Percentiles rank a stretch among this genome's conserved stretches.
Evolutionary conservation across 2,888 invertebrate species (phyloP).

Genomic region (Adineta ricciae): DNA sequence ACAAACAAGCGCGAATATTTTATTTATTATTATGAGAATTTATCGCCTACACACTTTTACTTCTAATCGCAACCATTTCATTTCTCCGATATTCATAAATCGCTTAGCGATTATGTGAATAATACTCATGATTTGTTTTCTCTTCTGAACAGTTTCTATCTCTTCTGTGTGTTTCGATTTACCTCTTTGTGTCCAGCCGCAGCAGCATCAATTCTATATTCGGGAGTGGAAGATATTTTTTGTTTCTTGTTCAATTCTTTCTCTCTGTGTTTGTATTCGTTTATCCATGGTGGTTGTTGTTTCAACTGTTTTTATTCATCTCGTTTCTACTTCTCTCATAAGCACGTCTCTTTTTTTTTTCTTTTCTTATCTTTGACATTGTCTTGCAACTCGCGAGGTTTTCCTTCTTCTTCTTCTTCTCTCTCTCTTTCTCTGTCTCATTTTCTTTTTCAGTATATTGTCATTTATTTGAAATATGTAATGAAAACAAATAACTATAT

Average conservation of each 20-base stretch:
- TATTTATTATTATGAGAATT: background rate
- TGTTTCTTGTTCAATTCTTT: background rate
- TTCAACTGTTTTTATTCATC: background rate
- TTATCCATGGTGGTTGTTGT: slow-evolving; percentile 5
- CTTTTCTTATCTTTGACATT: background rate
- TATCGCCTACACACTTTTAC: background rate
- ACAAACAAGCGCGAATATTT: background rate
- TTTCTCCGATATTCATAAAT: background rate
- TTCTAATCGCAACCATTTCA: background rate
- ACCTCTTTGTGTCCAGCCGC: background rate
- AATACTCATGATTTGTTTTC: background rate
- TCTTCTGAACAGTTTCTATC: background rate
- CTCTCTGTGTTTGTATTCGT: background rate
- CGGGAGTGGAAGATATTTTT: background rate
- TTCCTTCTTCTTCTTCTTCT: no score
- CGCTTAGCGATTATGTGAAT: background rate
- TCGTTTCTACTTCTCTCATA: background rate
- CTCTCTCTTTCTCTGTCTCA: no score
- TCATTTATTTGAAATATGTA: background rate
- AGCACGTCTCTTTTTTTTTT: no score
- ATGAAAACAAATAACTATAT: background rate
- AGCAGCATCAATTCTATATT: background rate
- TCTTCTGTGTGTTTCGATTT: background rate
- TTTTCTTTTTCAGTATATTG: background rate
- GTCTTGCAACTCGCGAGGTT: background rate